phyloP scores from a whole-genome alignment of 2,888 invertebrate species.

The Amorpha juglandis region DNA sequence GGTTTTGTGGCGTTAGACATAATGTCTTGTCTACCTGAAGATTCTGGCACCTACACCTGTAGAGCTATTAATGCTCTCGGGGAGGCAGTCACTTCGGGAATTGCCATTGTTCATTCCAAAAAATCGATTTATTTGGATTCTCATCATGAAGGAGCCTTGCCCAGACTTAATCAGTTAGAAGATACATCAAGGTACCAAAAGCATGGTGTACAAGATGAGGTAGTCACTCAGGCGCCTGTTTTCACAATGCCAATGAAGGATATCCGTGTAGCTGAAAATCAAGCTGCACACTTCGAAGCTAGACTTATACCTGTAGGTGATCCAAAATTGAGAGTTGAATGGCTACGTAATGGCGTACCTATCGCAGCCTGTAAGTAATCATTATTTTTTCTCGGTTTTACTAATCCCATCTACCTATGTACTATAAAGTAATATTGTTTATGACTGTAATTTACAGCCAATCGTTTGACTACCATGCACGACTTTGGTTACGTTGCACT shows the following conservation, averaged over 20 bases:
- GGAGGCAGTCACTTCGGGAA: slow-evolving; percentile 96
- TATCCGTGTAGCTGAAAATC: slow-evolving; percentile 93
- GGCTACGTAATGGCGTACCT: slow-evolving; percentile 95
- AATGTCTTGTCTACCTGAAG: slow-evolving; percentile 97
- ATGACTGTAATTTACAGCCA: slow-evolving; percentile 82
- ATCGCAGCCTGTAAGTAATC: slow-evolving; percentile 91
- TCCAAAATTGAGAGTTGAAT: slow-evolving; percentile 95
- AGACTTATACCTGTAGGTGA: slow-evolving; percentile 97
- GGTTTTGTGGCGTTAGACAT: slow-evolving; percentile 99
- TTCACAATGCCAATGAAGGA: slow-evolving; percentile 96
- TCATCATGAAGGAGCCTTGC: slow-evolving; percentile 93
- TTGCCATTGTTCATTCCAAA: slow-evolving; percentile 91
- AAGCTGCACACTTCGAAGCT: slow-evolving; percentile 97
- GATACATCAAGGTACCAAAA: slow-evolving; percentile 90
- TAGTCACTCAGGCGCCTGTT: slow-evolving; percentile 93
- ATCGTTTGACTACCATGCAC: slow-evolving; percentile 96
- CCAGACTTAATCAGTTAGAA: slow-evolving; percentile 92
- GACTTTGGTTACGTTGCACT: slow-evolving; percentile 99
- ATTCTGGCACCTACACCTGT: slow-evolving; percentile 97
- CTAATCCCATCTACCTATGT: neutral
- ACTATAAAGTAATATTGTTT: slow-evolving; percentile 24
- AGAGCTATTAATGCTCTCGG: slow-evolving; percentile 96
- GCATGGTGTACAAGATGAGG: slow-evolving; percentile 90
- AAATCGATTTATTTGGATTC: slow-evolving; percentile 94
- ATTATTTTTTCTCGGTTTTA: slow-evolving; percentile 20